These are phyloP conservation scores for Paramacrobiotus metropolitanus DNA, from an alignment of 1,140 invertebrate genomes.

Conservation along the genomic window DNA sequence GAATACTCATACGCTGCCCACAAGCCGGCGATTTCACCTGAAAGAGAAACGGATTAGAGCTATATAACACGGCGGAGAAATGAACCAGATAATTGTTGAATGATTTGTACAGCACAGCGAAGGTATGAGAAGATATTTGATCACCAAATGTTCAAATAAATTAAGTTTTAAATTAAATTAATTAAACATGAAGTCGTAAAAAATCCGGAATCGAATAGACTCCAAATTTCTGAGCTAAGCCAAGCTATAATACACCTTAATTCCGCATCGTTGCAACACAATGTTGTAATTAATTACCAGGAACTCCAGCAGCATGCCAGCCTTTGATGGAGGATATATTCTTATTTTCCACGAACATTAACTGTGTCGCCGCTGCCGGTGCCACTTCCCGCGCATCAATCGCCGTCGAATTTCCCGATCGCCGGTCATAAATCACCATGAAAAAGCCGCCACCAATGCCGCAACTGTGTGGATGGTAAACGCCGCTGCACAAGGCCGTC, in stretches of 20 bases:
- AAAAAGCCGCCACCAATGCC: conserved; percentile 66
- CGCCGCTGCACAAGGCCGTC: conserved; percentile 55
- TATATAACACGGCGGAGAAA: too few species aligned
- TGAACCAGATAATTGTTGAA: too few species aligned
- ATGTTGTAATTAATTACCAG: not conserved
- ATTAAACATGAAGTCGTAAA: too few species aligned
- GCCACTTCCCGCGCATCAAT: conserved; percentile 62
- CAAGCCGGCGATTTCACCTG: not conserved
- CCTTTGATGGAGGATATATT: not conserved
- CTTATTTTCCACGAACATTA: conserved; percentile 28
- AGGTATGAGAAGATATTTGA: too few species aligned
- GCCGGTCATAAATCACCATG: conserved; percentile 48
- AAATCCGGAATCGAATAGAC: too few species aligned
- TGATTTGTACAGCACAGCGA: too few species aligned
- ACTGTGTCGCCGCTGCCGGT: conserved; percentile 33
- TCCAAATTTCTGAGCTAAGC: too few species aligned
- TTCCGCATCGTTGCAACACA: too few species aligned
- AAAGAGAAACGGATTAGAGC: too few species aligned
- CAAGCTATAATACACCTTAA: too few species aligned
- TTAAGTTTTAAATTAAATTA: too few species aligned
- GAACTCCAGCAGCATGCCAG: not conserved
- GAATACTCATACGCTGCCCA: not conserved
- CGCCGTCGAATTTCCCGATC: conserved; percentile 16
- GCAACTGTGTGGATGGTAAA: conserved; percentile 58
- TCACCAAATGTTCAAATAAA: too few species aligned